phyloP scores from a whole-genome alignment of 2,888 invertebrate genomes.

The Andrena camellia region DNA sequence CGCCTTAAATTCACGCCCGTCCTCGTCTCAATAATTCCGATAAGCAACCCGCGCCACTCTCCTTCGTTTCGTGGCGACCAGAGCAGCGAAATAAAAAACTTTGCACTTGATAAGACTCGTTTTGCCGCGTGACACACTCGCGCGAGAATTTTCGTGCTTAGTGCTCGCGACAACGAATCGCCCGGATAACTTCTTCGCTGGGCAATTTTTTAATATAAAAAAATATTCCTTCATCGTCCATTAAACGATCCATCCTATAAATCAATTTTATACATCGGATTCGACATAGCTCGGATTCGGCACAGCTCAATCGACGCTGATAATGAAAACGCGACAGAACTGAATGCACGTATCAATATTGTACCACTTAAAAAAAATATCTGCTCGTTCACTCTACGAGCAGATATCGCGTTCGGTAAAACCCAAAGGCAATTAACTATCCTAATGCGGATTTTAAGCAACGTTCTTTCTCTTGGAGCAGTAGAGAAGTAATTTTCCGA shows the following conservation, averaged over 20 bases:
- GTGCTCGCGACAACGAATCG: not conserved
- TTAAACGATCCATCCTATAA: too few relatives aligned
- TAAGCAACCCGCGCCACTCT: not conserved
- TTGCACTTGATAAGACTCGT: slow-evolving; percentile 3
- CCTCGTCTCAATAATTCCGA: slow-evolving; percentile 24
- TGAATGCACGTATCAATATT: not conserved
- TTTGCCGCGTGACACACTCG: not conserved
- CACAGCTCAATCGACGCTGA: not conserved
- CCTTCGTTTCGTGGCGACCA: not conserved
- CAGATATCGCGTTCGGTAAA: not conserved
- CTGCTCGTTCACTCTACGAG: not conserved
- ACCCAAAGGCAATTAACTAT: not conserved
- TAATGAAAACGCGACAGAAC: not conserved
- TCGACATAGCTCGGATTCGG: too few relatives aligned
- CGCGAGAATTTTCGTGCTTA: not conserved
- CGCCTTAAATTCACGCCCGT: slow-evolving; percentile 2
- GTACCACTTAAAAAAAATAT: slow-evolving; percentile 1
- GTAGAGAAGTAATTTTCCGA: too few relatives aligned
- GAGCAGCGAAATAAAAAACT: not conserved
- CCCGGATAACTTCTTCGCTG: not conserved
- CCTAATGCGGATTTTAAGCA: too few relatives aligned
- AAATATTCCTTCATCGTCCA: too few relatives aligned
- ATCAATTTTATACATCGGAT: too few relatives aligned
- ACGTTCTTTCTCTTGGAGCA: too few relatives aligned
- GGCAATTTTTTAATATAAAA: too few relatives aligned